Percentiles rank a stretch among this genome's conserved stretches.
phyloP scores from a whole-genome alignment of 2,797 vertebrate species.

The Microtus obscurus region DNA sequence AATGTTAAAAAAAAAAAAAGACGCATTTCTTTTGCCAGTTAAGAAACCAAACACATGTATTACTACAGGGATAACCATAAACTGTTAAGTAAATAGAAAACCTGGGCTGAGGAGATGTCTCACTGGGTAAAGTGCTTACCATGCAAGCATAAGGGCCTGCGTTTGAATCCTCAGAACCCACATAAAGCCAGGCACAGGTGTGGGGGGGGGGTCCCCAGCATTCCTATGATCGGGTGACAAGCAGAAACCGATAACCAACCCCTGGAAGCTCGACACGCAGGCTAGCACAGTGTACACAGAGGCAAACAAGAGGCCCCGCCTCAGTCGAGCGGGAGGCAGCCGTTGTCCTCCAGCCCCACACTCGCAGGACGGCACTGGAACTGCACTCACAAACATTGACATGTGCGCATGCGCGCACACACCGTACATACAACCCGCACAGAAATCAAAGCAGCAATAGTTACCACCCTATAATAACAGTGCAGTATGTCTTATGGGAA shows the following conservation, averaged over 20 bases:
- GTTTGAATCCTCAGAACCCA: not conserved
- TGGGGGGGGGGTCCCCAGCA: not conserved
- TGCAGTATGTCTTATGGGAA: not conserved
- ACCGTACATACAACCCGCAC: not conserved
- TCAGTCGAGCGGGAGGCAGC: not conserved
- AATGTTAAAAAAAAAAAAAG: not conserved
- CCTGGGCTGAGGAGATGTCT: not conserved
- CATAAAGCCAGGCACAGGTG: not conserved
- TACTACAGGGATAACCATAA: not conserved
- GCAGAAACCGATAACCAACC: not conserved
- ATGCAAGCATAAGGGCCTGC: not conserved
- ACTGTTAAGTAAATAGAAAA: not conserved
- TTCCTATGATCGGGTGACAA: not conserved
- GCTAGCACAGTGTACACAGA: not conserved
- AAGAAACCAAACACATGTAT: not conserved
- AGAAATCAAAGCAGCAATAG: not conserved
- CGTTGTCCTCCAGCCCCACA: not conserved
- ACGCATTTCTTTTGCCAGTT: no score
- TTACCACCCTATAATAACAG: not conserved
- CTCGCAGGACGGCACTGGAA: not conserved
- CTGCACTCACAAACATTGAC: not conserved
- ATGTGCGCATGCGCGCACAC: not conserved
- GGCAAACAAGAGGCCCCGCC: not conserved
- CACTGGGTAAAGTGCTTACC: not conserved
- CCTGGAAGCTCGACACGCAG: not conserved